Base-by-base conservation (phyloP, 2,797 vertebrate species). In the Sternarchorhynchus goeldii region DNA sequence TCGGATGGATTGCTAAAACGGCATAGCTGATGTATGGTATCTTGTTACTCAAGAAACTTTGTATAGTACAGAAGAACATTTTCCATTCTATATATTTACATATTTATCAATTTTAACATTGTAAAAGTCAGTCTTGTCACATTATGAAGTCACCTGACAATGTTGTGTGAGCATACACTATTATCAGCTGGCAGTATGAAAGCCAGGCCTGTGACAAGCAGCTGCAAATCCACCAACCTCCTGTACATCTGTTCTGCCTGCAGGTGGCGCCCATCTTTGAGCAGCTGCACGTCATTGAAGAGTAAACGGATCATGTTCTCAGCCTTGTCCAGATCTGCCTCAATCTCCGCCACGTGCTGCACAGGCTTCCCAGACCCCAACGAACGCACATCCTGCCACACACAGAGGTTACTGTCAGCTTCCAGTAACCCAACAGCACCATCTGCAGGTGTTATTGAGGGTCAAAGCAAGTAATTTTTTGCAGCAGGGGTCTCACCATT, bases 241-340 rank as follows among this genome's bases (percentile, higher is more conserved):
- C 96, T 93, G 78, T 97, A 97, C 95, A 97, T 96, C 91, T 97
- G 95, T 64, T 97, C 96, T 1, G 95, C 95, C 84, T 97, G 96
- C 0, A 95, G 95, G 88, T 97, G 96, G 82, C 95, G 94, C 17
- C 96, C 96, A 0, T 97, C 96, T 87, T 97, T 97, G 1, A 97
- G 95, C 41, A 94, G 86, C 89, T 97, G 96, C 5, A 97, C 96
- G 0, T 97, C 95, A 0, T 96, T 96, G 87, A 97, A 97, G 31
- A 97, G 94, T 56, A 92, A 64, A 4, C 95, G 93, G 81, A 97
- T 95, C 95, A 96, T 94, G 65, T 89, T 83, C 2, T 97, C 96
- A 0, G 95, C 95, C 67, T 95, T 95, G 80, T 96, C 95, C 88
- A 98, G 90, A 73, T 97, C 96, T 0, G 90, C 87, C 73, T 96